Evolutionary conservation across 35 echinoderm and acorn worm genomes (phyloP), one percentile per base, ranked within the genome.

Genomic region (Ptychodera flava): DNA sequence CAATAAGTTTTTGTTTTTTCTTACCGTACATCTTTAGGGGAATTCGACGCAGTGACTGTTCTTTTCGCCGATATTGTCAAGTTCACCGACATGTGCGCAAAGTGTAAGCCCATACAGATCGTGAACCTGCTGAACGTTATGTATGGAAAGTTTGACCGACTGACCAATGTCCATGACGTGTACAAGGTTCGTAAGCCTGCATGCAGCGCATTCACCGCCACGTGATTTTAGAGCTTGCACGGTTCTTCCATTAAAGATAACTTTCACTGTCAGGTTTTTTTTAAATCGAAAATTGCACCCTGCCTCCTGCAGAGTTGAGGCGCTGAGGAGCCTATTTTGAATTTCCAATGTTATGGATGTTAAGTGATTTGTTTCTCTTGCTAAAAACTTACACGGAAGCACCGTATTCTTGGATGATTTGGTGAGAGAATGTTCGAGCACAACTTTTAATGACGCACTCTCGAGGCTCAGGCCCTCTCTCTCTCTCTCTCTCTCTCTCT

Each of bases 51-150:
- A 84, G 94, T 97, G 22, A 93, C 94, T 0, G 81, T 97, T 45
- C 78, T 97, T 0, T 97, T 97, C 80, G 91, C 91, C 82, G 94
- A 97, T 36, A 84, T 97, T 12, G 94, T 97, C 6, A 31, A 86
- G 31, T 97, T 97, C 82, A 97, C 94, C 31, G 89, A 97, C 34
- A 97, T 97, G 36, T 97, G 94, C 38, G 85, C 88, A 33, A 81
- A 79, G 27, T 97, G 94, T 38, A 76, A 97, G 34, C 94, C 94
- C 16, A 86, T 97, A 14, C 88, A 97, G 32, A 88, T 97, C 1
- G 84, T 97, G 29, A 78, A 97, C 29, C 77, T 97, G 28, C 87
- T 97, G 0, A 97, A 97, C 77, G 91, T 90, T 28, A 97, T 97
- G 86, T 97, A 97, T 33, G 88, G 78, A 28, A 88, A 79, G 75